Conservation (phyloP, 2,113 vertebrate genomes). For the Gallinago media region DNA sequence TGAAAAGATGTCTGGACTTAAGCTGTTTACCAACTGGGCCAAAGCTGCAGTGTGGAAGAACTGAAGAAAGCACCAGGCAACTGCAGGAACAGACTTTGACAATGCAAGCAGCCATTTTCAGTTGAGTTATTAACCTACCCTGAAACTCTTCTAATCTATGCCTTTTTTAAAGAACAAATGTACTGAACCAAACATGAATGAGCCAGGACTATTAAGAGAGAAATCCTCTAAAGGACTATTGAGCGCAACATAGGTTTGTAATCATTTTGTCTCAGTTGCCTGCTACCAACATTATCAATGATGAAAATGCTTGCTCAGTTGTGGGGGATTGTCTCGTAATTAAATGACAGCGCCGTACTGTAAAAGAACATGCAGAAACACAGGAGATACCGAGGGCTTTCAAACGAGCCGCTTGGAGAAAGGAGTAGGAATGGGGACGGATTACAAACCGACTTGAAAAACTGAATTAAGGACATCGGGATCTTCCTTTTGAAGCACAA, state of each 20-base stretch:
- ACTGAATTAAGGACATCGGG: neutral
- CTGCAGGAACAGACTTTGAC: slow-evolving; percentile 75
- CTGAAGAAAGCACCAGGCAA: slow-evolving; percentile 79
- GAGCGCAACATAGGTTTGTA: slow-evolving; percentile 78
- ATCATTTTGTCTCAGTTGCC: slow-evolving; percentile 77
- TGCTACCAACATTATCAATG: slow-evolving; percentile 73
- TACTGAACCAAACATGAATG: slow-evolving; percentile 80
- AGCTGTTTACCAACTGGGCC: slow-evolving; percentile 86
- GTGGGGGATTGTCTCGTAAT: slow-evolving; percentile 71
- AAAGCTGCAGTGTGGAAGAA: slow-evolving; percentile 79
- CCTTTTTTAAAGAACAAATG: slow-evolving; percentile 81
- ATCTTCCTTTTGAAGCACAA: slow-evolving; percentile 19
- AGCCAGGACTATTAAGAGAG: slow-evolving; percentile 79
- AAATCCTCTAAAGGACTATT: slow-evolving; percentile 80
- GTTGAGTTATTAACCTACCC: slow-evolving; percentile 83
- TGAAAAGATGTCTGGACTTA: slow-evolving; percentile 86
- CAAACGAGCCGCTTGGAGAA: slow-evolving; percentile 31
- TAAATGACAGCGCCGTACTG: slow-evolving; percentile 68
- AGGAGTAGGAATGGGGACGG: neutral
- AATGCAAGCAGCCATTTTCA: slow-evolving; percentile 83
- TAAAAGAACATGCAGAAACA: slow-evolving; percentile 60
- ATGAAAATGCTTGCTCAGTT: slow-evolving; percentile 72
- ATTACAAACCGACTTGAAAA: slow-evolving; percentile 60
- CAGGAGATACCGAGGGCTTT: slow-evolving; percentile 60
- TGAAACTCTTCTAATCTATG: slow-evolving; percentile 81